Evolutionary conservation across 2,888 invertebrate species (phyloP).

Genomic region (Drosophila demipolita): DNA sequence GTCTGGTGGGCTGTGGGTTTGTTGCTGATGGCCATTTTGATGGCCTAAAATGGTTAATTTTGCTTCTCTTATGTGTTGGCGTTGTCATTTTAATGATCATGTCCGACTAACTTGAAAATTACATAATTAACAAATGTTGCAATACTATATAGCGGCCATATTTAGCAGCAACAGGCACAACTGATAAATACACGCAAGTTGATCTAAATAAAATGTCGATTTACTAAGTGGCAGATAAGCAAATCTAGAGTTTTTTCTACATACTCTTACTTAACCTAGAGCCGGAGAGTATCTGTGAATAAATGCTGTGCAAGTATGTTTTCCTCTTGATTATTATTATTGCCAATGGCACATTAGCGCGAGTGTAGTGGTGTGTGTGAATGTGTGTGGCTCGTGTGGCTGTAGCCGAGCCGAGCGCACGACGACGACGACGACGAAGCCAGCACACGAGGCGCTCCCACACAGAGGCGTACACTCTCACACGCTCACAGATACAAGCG

Average conservation of each 20-base stretch:
- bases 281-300: slow-evolving; percentile 44
- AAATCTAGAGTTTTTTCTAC: slow-evolving; percentile 1
- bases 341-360: slow-evolving; percentile 70
- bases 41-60: slow-evolving; percentile 22
- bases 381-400: slow-evolving; percentile 41
- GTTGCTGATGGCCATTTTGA: slow-evolving; percentile 69
- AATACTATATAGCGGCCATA: slow-evolving; percentile 11
- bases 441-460: slow-evolving; percentile 45
- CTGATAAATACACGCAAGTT: too few species aligned
- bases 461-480: slow-evolving; percentile 24
- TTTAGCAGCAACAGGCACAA: slow-evolving; percentile 35
- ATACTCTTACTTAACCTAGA: slow-evolving; percentile 32
- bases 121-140: slow-evolving; percentile 45
- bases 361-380: slow-evolving; percentile 15
- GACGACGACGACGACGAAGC: slow-evolving; percentile 15
- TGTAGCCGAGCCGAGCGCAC: slow-evolving; percentile 44
- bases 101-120: slow-evolving; percentile 32
- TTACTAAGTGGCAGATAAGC: not conserved
- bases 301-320: slow-evolving; percentile 41
- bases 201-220: slow-evolving; percentile 28
- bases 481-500: slow-evolving; percentile 16
- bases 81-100: slow-evolving; percentile 61
- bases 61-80: slow-evolving; percentile 55
- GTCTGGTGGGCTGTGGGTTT: slow-evolving; percentile 32
- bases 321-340: slow-evolving; percentile 60